Conservation (phyloP, 2,113 vertebrate genomes). For the Anoplopoma fimbria region DNA sequence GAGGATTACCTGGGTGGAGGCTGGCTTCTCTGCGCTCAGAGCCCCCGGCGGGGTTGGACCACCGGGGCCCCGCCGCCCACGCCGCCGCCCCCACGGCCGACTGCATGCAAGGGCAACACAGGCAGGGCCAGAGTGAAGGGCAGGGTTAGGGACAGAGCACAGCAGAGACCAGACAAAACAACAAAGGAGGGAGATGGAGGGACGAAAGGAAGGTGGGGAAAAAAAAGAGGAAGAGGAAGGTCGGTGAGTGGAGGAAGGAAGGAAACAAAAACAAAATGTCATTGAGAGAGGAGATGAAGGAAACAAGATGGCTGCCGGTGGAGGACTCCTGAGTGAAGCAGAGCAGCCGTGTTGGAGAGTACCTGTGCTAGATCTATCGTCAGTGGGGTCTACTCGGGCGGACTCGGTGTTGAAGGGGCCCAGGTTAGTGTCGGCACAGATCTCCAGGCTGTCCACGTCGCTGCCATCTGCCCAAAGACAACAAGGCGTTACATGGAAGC, state of each 20-base stretch:
- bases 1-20: constrained; percentile 75
- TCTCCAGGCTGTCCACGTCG: constrained; percentile 91
- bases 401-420: constrained; percentile 81
- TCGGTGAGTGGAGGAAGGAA: constrained; percentile 39
- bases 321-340: constrained; percentile 24
- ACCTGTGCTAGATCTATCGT: constrained; percentile 91
- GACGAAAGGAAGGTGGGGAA: constrained; percentile 16
- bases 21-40: constrained; percentile 74
- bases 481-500: constrained; percentile 58
- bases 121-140: constrained; percentile 74
- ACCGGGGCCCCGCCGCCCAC: constrained; percentile 56
- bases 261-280: constrained; percentile 43
- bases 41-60: constrained; percentile 61
- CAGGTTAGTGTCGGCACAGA: constrained; percentile 83
- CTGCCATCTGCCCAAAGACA: constrained; percentile 88
- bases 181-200: constrained; percentile 36
- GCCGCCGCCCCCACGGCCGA: constrained; percentile 57
- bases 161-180: constrained; percentile 71
- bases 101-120: constrained; percentile 79
- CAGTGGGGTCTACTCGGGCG: constrained; percentile 85
- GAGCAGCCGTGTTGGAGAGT: constrained; percentile 42
- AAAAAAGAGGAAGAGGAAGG: constrained; percentile 16
- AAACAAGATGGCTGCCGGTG: constrained; percentile 58
- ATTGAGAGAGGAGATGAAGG: constrained; percentile 52
- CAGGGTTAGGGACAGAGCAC: constrained; percentile 72